Base-by-base conservation (phyloP, 1,140 invertebrate genomes). In the Trachelipus rathkii region DNA sequence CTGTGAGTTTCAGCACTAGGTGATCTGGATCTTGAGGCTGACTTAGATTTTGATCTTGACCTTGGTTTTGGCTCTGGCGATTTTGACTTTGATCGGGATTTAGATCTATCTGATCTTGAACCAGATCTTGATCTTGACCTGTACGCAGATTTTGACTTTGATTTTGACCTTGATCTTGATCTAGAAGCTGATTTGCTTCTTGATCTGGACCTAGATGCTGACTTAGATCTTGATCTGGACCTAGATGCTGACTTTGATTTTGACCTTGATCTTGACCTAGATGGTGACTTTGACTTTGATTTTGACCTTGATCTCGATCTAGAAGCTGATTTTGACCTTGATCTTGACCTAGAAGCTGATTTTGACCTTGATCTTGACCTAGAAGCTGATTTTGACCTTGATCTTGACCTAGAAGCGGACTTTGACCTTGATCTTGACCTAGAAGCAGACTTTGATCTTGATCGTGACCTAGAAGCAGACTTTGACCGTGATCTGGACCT, bases 1-100 rank as follows among this genome's bases (percentile, higher is more conserved):
- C 50, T 74, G 72, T 74, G 53, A 53, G 72, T 60, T 66, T 66
- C 72, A 9, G 50, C 72, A 66, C 46, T 50, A 21, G 45, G 46
- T 33, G 73, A 74, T 50, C 73, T 60, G 9, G 50, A 67, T 66
- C 50, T 44, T 23, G 73, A 74, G n/a, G 44, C 13, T 23, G 50
- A 53, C 24, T 43, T 43, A 46, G 72, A 73, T 9, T 21, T 24
- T 13, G 69, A 71, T 9, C 69, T 44, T 24, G 23, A 7, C 3
- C 69, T 23, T n/a, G 60, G 21, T 66, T 44, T 44, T n/a, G 72
- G 60, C 2, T 44, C 45, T 8, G 72, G 67, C 46, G 72, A 74
- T 15, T 21, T 53, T 50, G 72, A 74, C 9, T 71, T 71, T 15
- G 43, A 33, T 2, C 23, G 10, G 23, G 69, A 24, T 15, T 33